Conservation (phyloP, 2,888 invertebrate species). For the Stictocephala bisonia region DNA sequence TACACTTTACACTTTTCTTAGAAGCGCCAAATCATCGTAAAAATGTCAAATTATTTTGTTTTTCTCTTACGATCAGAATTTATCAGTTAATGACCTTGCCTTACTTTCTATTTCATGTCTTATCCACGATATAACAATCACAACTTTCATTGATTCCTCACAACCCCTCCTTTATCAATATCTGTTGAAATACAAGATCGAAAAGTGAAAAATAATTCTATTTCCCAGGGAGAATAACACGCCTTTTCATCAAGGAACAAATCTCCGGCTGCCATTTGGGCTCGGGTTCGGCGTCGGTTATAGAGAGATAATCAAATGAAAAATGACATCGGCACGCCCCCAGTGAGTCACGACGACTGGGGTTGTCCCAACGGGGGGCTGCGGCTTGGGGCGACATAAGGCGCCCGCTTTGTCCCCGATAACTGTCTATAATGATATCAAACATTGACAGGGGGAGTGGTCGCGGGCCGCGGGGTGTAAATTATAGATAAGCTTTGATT, state of each 20-base stretch:
- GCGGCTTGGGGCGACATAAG: conserved; percentile 22
- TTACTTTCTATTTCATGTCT: no score
- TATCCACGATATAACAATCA: no score
- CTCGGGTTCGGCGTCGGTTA: conserved; percentile 12
- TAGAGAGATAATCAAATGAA: conserved; percentile 41
- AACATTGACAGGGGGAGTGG: conserved; percentile 43
- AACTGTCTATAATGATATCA: conserved; percentile 45
- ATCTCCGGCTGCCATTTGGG: conserved; percentile 29
- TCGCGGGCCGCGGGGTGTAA: conserved; percentile 40
- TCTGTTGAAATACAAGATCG: no score
- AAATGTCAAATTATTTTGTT: no score
- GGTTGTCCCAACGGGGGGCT: neutral
- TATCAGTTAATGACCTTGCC: no score
- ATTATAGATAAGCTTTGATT: conserved; percentile 50
- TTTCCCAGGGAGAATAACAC: no score
- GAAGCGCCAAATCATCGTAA: no score
- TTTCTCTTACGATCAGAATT: no score
- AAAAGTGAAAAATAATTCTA: no score
- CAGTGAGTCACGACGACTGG: conserved; percentile 12
- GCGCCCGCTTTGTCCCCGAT: conserved; percentile 37
- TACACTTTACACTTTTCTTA: no score
- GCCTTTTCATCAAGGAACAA: conserved; percentile 30
- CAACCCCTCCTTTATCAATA: no score
- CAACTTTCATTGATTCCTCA: no score
- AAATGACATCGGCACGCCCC: conserved; percentile 38